These are phyloP conservation scores for Dallia pectoralis DNA, from an alignment of 2,797 vertebrate species.

Conservation along the genomic window DNA sequence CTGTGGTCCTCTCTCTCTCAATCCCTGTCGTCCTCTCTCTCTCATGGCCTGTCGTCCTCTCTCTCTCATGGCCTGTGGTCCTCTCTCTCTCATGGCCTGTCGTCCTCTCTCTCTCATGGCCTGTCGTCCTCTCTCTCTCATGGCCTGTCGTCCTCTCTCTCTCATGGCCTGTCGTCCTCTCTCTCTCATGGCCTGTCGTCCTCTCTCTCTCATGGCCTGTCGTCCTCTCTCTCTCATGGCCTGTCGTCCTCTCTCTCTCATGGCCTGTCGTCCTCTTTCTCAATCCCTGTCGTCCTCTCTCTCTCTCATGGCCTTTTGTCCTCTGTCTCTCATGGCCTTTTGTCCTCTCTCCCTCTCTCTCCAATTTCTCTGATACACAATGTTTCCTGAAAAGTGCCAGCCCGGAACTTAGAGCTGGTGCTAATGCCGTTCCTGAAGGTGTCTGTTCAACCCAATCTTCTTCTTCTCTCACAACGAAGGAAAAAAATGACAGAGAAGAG, in stretches of 20 bases:
- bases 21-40: too few species aligned
- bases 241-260: neutral
- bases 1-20: too few species aligned
- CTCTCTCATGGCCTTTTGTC: slow-evolving; percentile 12
- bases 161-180: too few species aligned
- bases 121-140: too few species aligned
- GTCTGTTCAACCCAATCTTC: neutral
- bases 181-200: too few species aligned
- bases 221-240: neutral
- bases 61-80: too few species aligned
- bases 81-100: too few species aligned
- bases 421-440: slow-evolving; percentile 28
- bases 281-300: neutral
- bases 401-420: slow-evolving; percentile 29
- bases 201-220: too few species aligned
- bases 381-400: slow-evolving; percentile 41
- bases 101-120: too few species aligned
- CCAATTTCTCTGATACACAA: slow-evolving; percentile 22
- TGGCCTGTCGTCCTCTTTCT: neutral
- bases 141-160: too few species aligned
- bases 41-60: too few species aligned
- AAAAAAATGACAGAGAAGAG: neutral
- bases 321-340: slow-evolving; percentile 24
- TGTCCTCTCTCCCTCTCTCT: neutral
- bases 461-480: too few species aligned